Base-by-base conservation (phyloP, 2,113 vertebrate genomes). In the Antechinus flavipes region DNA sequence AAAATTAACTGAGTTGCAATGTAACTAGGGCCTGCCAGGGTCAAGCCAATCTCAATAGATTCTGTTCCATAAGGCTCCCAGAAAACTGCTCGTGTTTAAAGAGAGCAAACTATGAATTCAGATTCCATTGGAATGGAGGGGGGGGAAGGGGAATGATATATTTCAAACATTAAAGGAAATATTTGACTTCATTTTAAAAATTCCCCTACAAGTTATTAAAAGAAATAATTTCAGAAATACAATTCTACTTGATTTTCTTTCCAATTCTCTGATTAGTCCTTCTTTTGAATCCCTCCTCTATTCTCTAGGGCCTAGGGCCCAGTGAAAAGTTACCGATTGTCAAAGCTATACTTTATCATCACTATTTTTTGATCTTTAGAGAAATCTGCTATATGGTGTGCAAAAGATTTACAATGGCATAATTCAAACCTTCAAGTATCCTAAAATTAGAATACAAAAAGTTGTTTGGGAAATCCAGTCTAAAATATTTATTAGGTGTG, bases 391-490 rank as follows among this genome's bases (percentile, higher is more conserved):
- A 42, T 8, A 1, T 68, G 30, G 12, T 68, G 14, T 42, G 1
- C 4, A 42, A 84, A 42, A 84, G 19, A n/a, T 19, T 84, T 19
- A 84, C 35, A 84, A 84, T 84, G 14, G 68, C 35, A 84, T n/a
- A 25, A 95, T 49, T 95, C 94, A 68, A 93, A 19, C 10, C 89
- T 61, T n/a, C 47, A 91, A 58, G 10, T 68, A 42, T 52, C 23
- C 42, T 76, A 56, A 95, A 92, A 95, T 46, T 95, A 92, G 53
- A 93, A 76, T 55, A 68, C 42, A 22, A 93, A 95, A 93, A 46
- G n/a, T 93, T 26, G 23, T 90, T 91, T 26, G 58, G 19, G 4
- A 94, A 55, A 53, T 91, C 91, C 2, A 8, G 50, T 93, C 46
- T 76, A 1, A 68, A 14, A 35, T 3, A 68, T 11, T 68, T 68